Evolutionary conservation across 1,140 invertebrate genomes (phyloP).

Genomic region (Drosophila prosaltans): DNA sequence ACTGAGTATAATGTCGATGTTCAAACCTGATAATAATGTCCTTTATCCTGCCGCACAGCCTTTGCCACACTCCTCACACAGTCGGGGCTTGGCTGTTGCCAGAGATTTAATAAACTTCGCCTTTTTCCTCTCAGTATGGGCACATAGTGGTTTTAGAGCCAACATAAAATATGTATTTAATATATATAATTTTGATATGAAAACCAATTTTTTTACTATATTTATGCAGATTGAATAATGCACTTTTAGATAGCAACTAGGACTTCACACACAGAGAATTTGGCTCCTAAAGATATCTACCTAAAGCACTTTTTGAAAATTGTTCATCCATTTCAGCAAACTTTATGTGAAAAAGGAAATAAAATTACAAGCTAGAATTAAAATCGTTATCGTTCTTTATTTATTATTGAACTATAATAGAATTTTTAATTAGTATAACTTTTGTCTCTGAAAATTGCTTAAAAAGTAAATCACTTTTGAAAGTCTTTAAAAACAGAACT

Average conservation of each 20-base stretch:
- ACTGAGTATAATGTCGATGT: slow-evolving; percentile 76
- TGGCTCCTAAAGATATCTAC: not conserved
- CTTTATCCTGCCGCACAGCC: slow-evolving; percentile 51
- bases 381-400: too few relatives aligned
- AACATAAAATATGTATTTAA: slow-evolving; percentile 30
- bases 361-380: too few relatives aligned
- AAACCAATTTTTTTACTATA: slow-evolving; percentile 17
- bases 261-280: not conserved
- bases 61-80: slow-evolving; percentile 22
- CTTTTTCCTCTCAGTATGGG: slow-evolving; percentile 1
- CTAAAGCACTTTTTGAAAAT: too few relatives aligned
- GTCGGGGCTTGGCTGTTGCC: slow-evolving; percentile 26
- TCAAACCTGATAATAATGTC: slow-evolving; percentile 74
- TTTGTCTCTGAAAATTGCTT: too few relatives aligned
- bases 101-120: slow-evolving; percentile 69
- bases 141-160: slow-evolving; percentile 36
- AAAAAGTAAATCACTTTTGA: too few relatives aligned
- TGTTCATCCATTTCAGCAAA: too few relatives aligned
- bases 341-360: too few relatives aligned
- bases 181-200: slow-evolving; percentile 31
- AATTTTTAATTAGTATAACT: too few relatives aligned
- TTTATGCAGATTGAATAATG: slow-evolving; percentile 11
- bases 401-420: too few relatives aligned
- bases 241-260: slow-evolving; percentile 3
- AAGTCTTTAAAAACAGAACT: too few relatives aligned